Percentiles rank a stretch among this genome's conserved stretches.
These are phyloP conservation scores for Heliconius eleuchia DNA, from an alignment of 1,140 invertebrate species.

Conservation along the genomic window DNA sequence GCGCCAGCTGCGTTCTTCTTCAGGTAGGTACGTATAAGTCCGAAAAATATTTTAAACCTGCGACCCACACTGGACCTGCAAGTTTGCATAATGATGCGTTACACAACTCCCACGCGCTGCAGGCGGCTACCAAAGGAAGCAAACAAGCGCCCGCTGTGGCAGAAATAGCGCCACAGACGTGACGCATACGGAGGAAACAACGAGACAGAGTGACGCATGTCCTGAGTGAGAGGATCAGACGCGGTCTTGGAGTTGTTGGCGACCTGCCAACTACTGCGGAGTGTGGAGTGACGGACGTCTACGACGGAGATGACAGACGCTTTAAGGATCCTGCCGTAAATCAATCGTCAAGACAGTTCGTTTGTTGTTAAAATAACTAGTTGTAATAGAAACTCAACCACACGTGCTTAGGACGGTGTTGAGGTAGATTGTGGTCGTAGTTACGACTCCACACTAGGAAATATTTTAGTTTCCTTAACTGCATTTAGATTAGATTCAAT, in stretches of 20 bases:
- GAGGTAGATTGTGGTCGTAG: neutral
- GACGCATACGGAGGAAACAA: slow-evolving; percentile 15
- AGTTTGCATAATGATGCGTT: slow-evolving; percentile 24
- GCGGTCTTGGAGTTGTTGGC: slow-evolving; percentile 11
- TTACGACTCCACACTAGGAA: too few relatives aligned
- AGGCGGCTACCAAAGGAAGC: slow-evolving; percentile 18
- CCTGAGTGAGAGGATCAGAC: slow-evolving; percentile 20
- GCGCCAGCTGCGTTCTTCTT: too few relatives aligned
- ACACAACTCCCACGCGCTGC: slow-evolving; percentile 10
- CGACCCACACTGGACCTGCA: slow-evolving; percentile 2
- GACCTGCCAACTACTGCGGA: neutral
- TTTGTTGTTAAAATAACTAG: neutral
- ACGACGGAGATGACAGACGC: neutral
- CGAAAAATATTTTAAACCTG: neutral
- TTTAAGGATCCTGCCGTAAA: slow-evolving; percentile 17
- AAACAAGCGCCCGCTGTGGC: neutral
- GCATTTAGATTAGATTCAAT: too few relatives aligned
- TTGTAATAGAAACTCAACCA: neutral
- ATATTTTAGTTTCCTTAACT: too few relatives aligned
- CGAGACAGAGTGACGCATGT: slow-evolving; percentile 9
- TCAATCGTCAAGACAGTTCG: slow-evolving; percentile 18
- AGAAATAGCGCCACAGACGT: slow-evolving; percentile 9
- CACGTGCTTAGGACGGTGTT: neutral
- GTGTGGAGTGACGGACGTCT: neutral
- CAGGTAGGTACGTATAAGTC: too few relatives aligned